Evolutionary conservation across 2,113 vertebrate species (phyloP), one percentile per base, ranked within the genome.

Genomic region (Bujurquina vittata): DNA sequence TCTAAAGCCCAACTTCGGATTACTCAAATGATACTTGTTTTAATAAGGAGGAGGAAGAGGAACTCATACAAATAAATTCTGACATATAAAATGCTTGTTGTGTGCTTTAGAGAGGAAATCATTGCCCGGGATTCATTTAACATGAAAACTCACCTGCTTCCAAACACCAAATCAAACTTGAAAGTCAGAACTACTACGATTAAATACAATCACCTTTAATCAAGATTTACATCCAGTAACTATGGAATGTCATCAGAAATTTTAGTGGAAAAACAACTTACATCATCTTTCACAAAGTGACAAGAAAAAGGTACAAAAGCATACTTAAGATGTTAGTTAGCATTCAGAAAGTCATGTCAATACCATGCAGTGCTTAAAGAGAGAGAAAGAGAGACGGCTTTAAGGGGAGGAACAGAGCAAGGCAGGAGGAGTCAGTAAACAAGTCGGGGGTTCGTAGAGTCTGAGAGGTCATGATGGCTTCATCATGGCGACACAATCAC

Each of bases 201-300:
- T 80, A 91, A 92, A 88, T 93, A 92, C 86, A 92, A 90, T 88
- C 86, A 91, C 84, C 35, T 93, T 93, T 91, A 93, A 91, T 93
- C 49, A 61, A 90, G 80, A 87, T 73, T 87, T 79, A 92, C 88
- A 91, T 85, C 85, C 80, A 91, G 37, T 90, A 94, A 88, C 87
- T 86, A 81, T 84, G 85, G 91, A 93, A 91, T 91, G 87, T 91
- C 80, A 80, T 90, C 78, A 85, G 81, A 72, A 52, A 49, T 20
- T 86, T 88, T 52, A 88, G 80, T 90, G 87, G 77, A 78, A 92
- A 92, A 87, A 79, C 81, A 69, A 79, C 73, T 63, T 87, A 91
- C 88, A 93, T 83, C 88, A 93, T 83, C 4, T 80, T 86, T 73
- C 80, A 91, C 85, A 83, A 87, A 26, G 73, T 86, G 85, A 87